Conservation (phyloP, 2,888 invertebrate genomes). For the Drosophila differens region DNA sequence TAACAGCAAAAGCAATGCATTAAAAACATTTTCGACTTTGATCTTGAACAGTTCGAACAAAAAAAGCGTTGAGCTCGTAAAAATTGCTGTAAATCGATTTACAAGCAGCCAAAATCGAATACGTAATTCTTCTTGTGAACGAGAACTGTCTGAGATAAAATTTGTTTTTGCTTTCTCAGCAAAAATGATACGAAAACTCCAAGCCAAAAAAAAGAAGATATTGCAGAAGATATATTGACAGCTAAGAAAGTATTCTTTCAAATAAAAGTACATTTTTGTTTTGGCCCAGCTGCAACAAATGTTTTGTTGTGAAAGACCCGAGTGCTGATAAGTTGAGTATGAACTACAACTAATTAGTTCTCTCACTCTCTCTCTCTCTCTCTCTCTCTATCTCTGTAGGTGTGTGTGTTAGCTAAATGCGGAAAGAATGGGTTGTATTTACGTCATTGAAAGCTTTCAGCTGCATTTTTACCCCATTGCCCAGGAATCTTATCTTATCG, state of each 20-base stretch:
- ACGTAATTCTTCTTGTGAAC: not conserved
- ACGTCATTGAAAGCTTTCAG: slow-evolving; percentile 53
- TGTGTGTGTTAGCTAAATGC: slow-evolving; percentile 29
- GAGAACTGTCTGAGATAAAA: not conserved
- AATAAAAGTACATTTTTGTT: not conserved
- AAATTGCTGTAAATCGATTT: slow-evolving; percentile 6
- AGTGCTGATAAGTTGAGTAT: slow-evolving; percentile 10
- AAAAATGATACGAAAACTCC: slow-evolving; percentile 2
- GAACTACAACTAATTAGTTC: slow-evolving; percentile 39
- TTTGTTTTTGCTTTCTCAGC: not conserved
- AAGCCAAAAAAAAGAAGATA: not conserved
- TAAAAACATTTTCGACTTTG: slow-evolving; percentile 56
- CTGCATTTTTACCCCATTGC: slow-evolving; percentile 12
- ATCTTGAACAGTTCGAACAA: slow-evolving; percentile 44
- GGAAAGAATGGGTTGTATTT: slow-evolving; percentile 53
- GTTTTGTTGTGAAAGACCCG: slow-evolving; percentile 60
- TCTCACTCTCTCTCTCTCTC: not conserved
- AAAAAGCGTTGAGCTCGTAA: slow-evolving; percentile 10
- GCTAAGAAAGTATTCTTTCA: not conserved
- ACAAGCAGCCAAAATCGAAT: slow-evolving; percentile 7
- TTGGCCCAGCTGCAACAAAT: slow-evolving; percentile 45
- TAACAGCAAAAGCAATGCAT: slow-evolving; percentile 42
- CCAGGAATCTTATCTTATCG: slow-evolving; percentile 66
- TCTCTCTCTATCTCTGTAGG: not conserved
- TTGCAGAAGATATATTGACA: not conserved